phyloP scores from a whole-genome alignment of 2,888 invertebrate species.

The Leptura quadrifasciata region DNA sequence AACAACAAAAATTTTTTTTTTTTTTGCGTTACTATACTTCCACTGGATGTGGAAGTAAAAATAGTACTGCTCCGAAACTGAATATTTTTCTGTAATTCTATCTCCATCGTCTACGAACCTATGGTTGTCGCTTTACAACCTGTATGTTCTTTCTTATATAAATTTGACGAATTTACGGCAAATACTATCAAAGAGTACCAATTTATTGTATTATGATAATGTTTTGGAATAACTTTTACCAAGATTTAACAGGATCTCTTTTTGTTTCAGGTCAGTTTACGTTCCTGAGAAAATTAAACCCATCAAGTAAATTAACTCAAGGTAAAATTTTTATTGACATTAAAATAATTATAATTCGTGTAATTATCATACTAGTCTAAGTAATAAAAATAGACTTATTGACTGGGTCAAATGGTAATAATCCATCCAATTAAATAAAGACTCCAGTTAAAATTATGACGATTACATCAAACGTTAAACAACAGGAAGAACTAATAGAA shows the following conservation, averaged over 20 bases:
- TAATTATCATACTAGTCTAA: conserved; percentile 44
- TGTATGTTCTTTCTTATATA: too few relatives aligned
- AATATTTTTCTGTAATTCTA: too few relatives aligned
- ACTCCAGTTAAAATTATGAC: conserved; percentile 60
- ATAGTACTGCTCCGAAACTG: too few relatives aligned
- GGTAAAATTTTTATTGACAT: conserved; percentile 52
- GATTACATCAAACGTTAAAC: conserved; percentile 64
- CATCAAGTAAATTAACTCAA: conserved; percentile 51
- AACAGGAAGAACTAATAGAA: conserved; percentile 69
- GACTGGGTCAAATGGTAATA: conserved; percentile 63
- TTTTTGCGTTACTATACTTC: too few relatives aligned
- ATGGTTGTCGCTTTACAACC: too few relatives aligned
- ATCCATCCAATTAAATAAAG: conserved; percentile 63
- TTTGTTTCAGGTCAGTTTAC: conserved; percentile 51
- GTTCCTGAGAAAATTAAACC: conserved; percentile 53
- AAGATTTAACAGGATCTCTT: conserved; percentile 2
- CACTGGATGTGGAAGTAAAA: too few relatives aligned
- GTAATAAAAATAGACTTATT: conserved; percentile 56
- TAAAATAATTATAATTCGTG: conserved; percentile 45
- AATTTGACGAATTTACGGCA: too few relatives aligned
- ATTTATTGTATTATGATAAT: too few relatives aligned
- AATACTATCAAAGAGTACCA: too few relatives aligned
- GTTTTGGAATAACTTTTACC: too few relatives aligned
- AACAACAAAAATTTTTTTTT: too few relatives aligned
- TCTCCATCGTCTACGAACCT: too few relatives aligned